Evolutionary conservation across 2,113 vertebrate species (phyloP).

Genomic region (Reinhardtius hippoglossoides): DNA sequence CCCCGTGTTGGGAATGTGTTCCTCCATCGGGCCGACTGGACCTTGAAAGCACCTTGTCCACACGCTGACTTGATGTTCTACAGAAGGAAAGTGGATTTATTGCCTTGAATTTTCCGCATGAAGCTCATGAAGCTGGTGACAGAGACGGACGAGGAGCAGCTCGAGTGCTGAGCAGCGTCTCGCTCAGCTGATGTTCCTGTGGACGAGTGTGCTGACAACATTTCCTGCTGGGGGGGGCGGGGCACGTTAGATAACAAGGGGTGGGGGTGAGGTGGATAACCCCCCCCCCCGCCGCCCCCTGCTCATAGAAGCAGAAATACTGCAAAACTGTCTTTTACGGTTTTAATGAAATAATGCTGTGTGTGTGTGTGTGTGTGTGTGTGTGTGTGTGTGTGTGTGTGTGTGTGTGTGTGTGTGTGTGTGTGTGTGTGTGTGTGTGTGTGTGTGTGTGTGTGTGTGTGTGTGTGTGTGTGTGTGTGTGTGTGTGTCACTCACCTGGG

Average conservation of each 20-base stretch:
- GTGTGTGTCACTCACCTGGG: slow-evolving; percentile 1
- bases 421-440: too few relatives aligned
- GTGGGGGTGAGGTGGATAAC: too few relatives aligned
- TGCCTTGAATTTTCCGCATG: neutral
- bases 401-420: too few relatives aligned
- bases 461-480: slow-evolving; percentile 2
- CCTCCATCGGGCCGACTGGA: too few relatives aligned
- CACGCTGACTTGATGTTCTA: too few relatives aligned
- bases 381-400: too few relatives aligned
- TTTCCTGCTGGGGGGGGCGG: slow-evolving; percentile 37
- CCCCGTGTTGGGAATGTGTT: too few relatives aligned
- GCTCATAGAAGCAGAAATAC: slow-evolving; percentile 56
- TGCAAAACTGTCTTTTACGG: slow-evolving; percentile 26
- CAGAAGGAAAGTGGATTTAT: slow-evolving; percentile 20
- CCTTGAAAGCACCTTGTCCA: too few relatives aligned
- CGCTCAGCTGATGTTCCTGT: slow-evolving; percentile 21
- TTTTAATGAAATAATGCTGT: too few relatives aligned
- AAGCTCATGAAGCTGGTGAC: too few relatives aligned
- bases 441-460: neutral
- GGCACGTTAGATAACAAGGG: slow-evolving; percentile 26
- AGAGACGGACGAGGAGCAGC: too few relatives aligned
- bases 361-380: too few relatives aligned
- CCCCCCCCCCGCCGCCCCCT: neutral
- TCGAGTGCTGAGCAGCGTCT: neutral
- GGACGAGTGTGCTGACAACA: slow-evolving; percentile 21